phyloP scores from a whole-genome alignment of 2,113 vertebrate genomes.

The Melanostigma gelatinosum region DNA sequence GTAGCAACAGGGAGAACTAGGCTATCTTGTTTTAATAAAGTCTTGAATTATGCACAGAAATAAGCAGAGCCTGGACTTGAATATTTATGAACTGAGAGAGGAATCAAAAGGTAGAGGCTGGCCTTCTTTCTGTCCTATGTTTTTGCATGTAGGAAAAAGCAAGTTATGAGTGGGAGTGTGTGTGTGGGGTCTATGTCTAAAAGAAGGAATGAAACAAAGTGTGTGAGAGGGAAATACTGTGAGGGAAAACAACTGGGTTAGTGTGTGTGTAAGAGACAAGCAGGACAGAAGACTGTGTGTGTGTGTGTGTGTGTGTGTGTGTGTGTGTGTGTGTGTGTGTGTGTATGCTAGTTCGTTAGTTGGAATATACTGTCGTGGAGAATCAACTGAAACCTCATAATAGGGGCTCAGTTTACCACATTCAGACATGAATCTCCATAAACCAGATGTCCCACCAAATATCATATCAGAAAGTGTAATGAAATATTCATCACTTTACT shows the following conservation, averaged over 20 bases:
- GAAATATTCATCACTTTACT: not conserved
- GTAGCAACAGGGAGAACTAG: conserved; percentile 29
- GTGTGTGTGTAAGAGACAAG: not conserved
- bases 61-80: conserved; percentile 58
- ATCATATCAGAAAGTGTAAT: not conserved
- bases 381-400: not conserved
- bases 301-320: not conserved
- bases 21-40: conserved; percentile 67
- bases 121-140: conserved; percentile 4
- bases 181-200: not conserved
- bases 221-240: not conserved
- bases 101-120: not conserved
- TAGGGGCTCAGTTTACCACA: not conserved
- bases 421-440: not conserved
- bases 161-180: not conserved
- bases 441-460: too few species aligned
- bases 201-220: not conserved
- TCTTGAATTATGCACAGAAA: conserved; percentile 69
- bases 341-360: too few species aligned
- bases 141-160: not conserved
- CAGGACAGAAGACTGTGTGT: not conserved
- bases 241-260: not conserved
- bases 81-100: conserved; percentile 58
- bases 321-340: not conserved
- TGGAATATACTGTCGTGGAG: not conserved